Evolutionary conservation across 2,888 invertebrate genomes (phyloP), one percentile per base, ranked within the genome.

Genomic region (Callinectes sapidus): DNA sequence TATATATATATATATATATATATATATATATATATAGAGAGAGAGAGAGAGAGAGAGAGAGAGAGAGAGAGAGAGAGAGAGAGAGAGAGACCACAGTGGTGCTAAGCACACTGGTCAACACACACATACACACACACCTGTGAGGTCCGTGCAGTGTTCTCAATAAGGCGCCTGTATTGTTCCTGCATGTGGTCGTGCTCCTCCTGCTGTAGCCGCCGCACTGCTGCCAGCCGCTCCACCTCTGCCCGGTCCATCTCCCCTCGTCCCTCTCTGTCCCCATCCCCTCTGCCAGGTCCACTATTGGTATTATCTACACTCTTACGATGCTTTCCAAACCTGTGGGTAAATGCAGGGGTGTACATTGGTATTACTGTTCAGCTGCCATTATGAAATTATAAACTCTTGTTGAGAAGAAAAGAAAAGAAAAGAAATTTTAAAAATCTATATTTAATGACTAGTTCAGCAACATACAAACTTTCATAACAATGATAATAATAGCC

Each of bases 271-370:
- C 93, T 90, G 2, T 93, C 93, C 42, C 94, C 94, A 71, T 94
- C 94, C 48, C 90, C 32, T 55, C 71, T 87, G 89, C 61, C 48
- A 16, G 55, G 85, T 18, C 81, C 39, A 23, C 89, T 89, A 55
- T 35, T 92, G 16, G 95, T 93, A 48, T 93, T 94, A 66, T 94
- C 94, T 48, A 94, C 93, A 92, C 93, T 95, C 95, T 97, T 97
- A 90, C 97, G 96, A 95, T 97, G 97, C 95, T 97, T 97, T 2
- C 97, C 97, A 95, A 97, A 97, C 95, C 97, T 97, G 94, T 18
- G 91, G 81, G 6, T 32, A 13, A 39, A 6, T 42, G 42, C 18
- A 91, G 54, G 13, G 39, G 14, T 55, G 89, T 77, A n/a, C 10
- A n/a, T n/a, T n/a, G 28, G 13, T 61, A 61, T 61, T 23, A 61